Evolutionary conservation across 2,797 vertebrate species (phyloP), one percentile per base, ranked within the genome.

Genomic region (Cebuella pygmaea): DNA sequence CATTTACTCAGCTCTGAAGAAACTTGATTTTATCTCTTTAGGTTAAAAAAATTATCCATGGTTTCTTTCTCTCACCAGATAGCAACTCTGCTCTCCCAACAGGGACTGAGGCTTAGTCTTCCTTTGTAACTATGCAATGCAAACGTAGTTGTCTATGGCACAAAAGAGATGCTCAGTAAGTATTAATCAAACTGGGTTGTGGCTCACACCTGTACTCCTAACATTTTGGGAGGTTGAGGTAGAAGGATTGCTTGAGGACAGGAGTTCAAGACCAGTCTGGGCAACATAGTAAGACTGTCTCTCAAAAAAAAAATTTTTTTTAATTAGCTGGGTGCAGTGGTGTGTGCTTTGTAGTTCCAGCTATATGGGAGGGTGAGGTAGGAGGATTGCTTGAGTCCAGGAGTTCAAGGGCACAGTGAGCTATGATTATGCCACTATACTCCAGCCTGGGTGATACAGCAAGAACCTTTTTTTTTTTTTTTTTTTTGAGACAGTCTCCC

Each of bases 21-120:
- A 92, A 87, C 44, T 33, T 84, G 24, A 75, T 94, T 94, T 88
- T 88, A 12, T 94, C 74, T 89, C 39, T 83, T 87, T 27, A 61
- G 74, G 52, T 19, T 89, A 11, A 88, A 27, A 93, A 83, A n/a
- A 90, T 41, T 48, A 94, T 19, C 8, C 26, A 48, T 17, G 13
- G 79, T 79, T 30, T 90, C 70, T 72, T 57, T 90, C 72, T 55
- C 20, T 90, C n/a, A 79, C 36, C 41, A 87, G 57, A 85, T 0
- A 80, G 76, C 33, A 75, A 90, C 9, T 5, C 33, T 13, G 22
- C 30, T 80, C 44, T 92, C 24, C 48, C 48, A 83, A 84, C 12
- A 81, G 36, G n/a, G 26, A 55, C 19, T 20, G n/a, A 64, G 59
- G 50, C 20, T 94, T 67, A 67, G 6, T 55, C 46, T 75, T 92